Evolutionary conservation across 2,888 invertebrate species (phyloP).

Genomic region (Mayetiola destructor): DNA sequence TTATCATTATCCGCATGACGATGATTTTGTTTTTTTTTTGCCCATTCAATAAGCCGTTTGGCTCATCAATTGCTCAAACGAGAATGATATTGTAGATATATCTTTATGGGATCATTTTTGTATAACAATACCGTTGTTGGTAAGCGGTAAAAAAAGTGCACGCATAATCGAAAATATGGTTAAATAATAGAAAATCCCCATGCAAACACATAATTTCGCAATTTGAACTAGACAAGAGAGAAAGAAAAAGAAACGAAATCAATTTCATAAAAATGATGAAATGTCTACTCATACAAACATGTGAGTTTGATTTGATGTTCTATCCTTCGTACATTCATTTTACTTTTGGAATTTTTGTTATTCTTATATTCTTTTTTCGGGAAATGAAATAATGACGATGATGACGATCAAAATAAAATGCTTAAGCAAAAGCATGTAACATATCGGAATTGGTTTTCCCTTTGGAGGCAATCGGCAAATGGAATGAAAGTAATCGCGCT

Average conservation of each 20-base stretch:
- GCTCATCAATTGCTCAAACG: no score
- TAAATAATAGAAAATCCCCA: slow-evolving; percentile 9
- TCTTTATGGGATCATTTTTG: no score
- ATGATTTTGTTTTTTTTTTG: neutral
- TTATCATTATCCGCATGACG: neutral
- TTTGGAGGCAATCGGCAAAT: neutral
- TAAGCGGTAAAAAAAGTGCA: neutral
- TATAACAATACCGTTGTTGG: no score
- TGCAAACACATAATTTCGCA: no score
- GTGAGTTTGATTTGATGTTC: no score
- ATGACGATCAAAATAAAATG: neutral
- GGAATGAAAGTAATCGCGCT: slow-evolving; percentile 1
- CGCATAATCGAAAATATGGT: slow-evolving; percentile 4
- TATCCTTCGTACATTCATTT: no score
- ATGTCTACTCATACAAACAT: no score
- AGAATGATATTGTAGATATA: no score
- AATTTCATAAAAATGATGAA: no score
- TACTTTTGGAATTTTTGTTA: neutral
- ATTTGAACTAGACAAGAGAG: no score
- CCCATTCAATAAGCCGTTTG: no score
- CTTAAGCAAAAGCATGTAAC: neutral
- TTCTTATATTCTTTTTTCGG: neutral
- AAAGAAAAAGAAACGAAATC: no score
- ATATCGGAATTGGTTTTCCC: slow-evolving; percentile 1
- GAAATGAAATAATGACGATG: neutral